A percentile compares a stretch with the other conserved stretches of the same genome.
Conservation (phyloP, 1,140 invertebrate species). For the Zaprionus africanus region DNA sequence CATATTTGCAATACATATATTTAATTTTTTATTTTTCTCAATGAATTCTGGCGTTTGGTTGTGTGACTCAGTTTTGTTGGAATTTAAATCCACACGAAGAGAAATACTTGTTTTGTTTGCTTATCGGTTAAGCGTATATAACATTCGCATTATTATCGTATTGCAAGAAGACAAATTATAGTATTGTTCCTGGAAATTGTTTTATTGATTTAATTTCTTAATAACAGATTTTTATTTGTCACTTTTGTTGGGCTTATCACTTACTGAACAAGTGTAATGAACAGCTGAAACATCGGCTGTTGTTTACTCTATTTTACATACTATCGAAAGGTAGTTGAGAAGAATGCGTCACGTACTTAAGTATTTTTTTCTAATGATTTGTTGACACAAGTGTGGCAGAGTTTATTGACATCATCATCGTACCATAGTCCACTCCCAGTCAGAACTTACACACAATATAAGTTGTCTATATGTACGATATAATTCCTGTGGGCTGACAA, state of each 20-base stretch:
- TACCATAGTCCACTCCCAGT: background rate
- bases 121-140: slow-evolving; percentile 7
- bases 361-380: slow-evolving; percentile 44
- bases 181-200: slow-evolving; percentile 6
- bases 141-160: background rate
- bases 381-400: slow-evolving; percentile 51
- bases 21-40: slow-evolving; percentile 33
- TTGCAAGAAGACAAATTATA: background rate
- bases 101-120: background rate
- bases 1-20: slow-evolving; percentile 2
- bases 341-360: slow-evolving; percentile 1
- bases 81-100: slow-evolving; percentile 33
- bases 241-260: background rate
- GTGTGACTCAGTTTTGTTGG: slow-evolving; percentile 39
- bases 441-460: slow-evolving; percentile 15
- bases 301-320: slow-evolving; percentile 1
- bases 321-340: background rate
- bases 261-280: slow-evolving; percentile 9
- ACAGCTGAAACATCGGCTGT: slow-evolving; percentile 27
- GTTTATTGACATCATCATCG: slow-evolving; percentile 62
- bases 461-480: slow-evolving; percentile 5
- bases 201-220: background rate
- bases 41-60: slow-evolving; percentile 31
- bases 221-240: slow-evolving; percentile 1
- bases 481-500: background rate